These are phyloP conservation scores for Prunella himalayana DNA, from an alignment of 2,113 vertebrate genomes.

Conservation along the genomic window DNA sequence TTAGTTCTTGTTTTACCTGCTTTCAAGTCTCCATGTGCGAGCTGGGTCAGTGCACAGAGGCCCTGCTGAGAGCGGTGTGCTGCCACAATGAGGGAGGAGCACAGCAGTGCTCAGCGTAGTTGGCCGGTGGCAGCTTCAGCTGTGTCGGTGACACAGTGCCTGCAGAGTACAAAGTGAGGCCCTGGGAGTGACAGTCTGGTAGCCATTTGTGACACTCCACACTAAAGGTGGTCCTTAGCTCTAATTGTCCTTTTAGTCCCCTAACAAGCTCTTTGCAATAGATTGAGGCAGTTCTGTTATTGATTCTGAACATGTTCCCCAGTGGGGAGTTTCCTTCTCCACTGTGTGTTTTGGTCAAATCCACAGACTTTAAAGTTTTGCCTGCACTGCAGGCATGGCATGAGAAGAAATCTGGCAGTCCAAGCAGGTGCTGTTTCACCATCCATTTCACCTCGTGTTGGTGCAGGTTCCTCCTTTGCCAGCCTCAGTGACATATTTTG, in stretches of 20 bases:
- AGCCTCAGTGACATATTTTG: background rate
- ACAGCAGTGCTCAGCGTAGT: accelerated
- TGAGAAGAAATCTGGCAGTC: background rate
- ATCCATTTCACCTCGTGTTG: accelerated
- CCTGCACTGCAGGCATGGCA: background rate
- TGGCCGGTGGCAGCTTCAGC: accelerated
- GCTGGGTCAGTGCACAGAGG: background rate
- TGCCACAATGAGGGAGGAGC: background rate
- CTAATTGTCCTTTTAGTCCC: background rate
- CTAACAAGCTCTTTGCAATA: background rate
- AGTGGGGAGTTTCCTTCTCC: background rate
- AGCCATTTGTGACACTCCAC: background rate
- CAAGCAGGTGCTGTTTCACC: background rate
- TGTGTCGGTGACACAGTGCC: accelerated
- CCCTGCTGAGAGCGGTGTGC: background rate
- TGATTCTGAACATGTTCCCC: background rate
- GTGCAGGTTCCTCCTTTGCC: background rate
- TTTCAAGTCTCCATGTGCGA: conserved; percentile 2
- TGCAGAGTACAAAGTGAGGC: background rate
- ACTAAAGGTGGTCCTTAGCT: background rate
- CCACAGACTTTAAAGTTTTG: background rate
- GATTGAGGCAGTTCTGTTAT: background rate
- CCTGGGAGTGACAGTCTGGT: background rate
- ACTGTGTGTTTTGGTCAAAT: background rate
- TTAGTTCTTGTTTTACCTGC: conserved; percentile 35